These are phyloP conservation scores for Cerastis rubricosa DNA, from an alignment of 2,888 invertebrate species.

Conservation along the genomic window DNA sequence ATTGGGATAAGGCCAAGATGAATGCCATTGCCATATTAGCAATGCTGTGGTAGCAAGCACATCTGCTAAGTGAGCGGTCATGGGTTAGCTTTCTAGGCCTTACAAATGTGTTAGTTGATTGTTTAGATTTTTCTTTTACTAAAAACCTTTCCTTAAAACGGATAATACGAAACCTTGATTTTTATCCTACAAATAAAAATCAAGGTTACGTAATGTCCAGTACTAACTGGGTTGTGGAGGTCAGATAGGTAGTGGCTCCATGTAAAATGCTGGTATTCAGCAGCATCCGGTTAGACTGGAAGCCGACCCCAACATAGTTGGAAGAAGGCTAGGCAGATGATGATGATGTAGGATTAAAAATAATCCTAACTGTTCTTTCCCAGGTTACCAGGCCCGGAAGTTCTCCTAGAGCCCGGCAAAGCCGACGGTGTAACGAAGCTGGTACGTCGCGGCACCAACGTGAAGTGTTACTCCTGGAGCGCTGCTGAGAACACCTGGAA, in stretches of 20 bases:
- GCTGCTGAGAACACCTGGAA: slow-evolving; percentile 93
- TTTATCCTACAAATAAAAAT: too few relatives aligned
- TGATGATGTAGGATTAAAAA: neutral
- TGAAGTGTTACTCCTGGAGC: slow-evolving; percentile 96
- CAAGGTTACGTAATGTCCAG: too few relatives aligned
- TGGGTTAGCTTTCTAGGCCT: neutral
- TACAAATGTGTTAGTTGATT: neutral
- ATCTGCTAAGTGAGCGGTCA: neutral
- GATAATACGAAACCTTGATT: too few relatives aligned
- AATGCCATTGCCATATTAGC: neutral
- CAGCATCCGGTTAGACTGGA: too few relatives aligned
- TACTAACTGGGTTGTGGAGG: too few relatives aligned
- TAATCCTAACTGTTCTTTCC: neutral
- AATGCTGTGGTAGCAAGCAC: neutral
- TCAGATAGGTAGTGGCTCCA: too few relatives aligned
- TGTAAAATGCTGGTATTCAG: too few relatives aligned
- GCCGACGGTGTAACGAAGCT: slow-evolving; percentile 96
- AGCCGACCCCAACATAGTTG: too few relatives aligned
- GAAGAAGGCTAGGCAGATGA: too few relatives aligned
- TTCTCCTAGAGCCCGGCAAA: slow-evolving; percentile 94
- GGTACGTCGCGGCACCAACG: slow-evolving; percentile 93
- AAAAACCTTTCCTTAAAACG: too few relatives aligned
- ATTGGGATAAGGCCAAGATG: too few relatives aligned
- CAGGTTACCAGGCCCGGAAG: slow-evolving; percentile 95
- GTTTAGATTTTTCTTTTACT: neutral